Conservation (phyloP, 2,113 vertebrate genomes). For the Gorilla gorilla region DNA sequence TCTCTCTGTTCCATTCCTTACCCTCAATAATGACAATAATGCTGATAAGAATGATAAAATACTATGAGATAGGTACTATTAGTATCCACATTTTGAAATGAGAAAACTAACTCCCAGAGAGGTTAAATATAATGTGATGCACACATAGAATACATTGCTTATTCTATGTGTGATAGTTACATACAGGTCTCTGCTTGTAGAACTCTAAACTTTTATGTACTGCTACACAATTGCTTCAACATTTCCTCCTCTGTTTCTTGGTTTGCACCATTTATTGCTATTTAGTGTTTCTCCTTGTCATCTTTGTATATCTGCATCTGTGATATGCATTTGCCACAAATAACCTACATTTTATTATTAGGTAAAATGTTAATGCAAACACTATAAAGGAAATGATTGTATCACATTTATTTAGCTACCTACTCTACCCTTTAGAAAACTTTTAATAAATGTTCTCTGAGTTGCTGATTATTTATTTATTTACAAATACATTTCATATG, state of each 20-base stretch:
- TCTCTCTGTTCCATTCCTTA: background rate
- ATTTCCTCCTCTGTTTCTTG: background rate
- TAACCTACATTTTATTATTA: background rate
- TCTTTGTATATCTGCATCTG: background rate
- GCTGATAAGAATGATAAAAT: background rate
- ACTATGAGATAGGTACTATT: background rate
- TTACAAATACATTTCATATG: background rate
- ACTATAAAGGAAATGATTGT: background rate
- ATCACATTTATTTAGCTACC: background rate
- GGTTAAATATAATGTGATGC: background rate
- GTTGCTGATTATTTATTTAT: background rate
- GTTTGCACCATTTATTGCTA: background rate
- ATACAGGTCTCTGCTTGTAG: background rate
- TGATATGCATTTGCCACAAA: background rate
- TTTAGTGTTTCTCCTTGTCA: background rate
- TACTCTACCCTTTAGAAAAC: background rate
- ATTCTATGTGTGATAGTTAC: background rate
- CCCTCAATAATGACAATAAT: background rate
- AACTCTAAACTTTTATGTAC: background rate
- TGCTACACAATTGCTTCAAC: background rate
- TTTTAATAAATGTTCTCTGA: background rate
- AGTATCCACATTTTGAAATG: background rate
- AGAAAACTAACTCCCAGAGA: background rate
- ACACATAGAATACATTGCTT: background rate
- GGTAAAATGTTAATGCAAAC: background rate